Base-by-base conservation (phyloP, 2,888 invertebrate genomes). In the Lasiommata megera region DNA sequence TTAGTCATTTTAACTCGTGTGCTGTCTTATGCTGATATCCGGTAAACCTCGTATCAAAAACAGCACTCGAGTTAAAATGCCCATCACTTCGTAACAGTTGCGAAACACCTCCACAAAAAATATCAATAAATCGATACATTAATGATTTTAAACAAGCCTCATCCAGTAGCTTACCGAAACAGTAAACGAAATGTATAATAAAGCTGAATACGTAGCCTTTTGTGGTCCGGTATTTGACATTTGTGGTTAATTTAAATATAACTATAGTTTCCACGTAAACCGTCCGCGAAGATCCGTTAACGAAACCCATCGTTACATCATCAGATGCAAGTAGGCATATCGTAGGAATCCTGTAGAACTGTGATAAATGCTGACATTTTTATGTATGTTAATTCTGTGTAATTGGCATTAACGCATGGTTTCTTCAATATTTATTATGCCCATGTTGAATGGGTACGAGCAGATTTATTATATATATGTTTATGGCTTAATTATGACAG, bases 321-420 rank as follows among this genome's bases (percentile, higher is more conserved):
- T 46, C 38, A 11, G 28, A 23, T 31, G 43, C 14, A 37, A 40
- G 16, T 40, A 29, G 17, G 54, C 54, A 11, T 36, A 36, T 11
- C 3, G 12, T 0, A 29, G 34, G 36, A 34, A 41, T 43, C 40
- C 41, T 41, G 36, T 34, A 34, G n/a, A 38, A 46, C 14, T 36
- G 51, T 56, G 51, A 56, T 56, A 56, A 44, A 46, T 29, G 56
- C 14, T 46, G 56, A 56, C 52, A 51, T 44, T 52, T 56, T 51
- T 52, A 52, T 52, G 52, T 37, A 34, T 56, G 43, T 18, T 37
- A 38, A 56, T 46, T 52, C 56, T 31, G 23, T 52, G 23, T 56
- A 56, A 51, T 56, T 51, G 29, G 29, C 50, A 50, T 51, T 31
- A 37, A 37, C 28, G 23, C 31, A 46, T 31, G 31, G 31, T 46